Conservation (phyloP, 2,797 vertebrate genomes). For the Arctocebus calabarensis region DNA sequence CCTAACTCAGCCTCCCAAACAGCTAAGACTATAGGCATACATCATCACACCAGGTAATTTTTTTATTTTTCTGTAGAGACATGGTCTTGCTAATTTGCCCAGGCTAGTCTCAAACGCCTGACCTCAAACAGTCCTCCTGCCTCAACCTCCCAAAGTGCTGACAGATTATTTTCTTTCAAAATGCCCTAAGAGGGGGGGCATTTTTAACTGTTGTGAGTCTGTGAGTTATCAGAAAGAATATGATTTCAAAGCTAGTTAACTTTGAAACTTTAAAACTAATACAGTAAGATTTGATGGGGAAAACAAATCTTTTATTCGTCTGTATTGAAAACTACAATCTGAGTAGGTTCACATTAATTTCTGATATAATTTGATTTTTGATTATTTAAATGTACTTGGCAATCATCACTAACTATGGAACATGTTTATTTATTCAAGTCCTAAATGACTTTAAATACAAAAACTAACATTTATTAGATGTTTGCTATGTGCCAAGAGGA, state of each 20-base stretch:
- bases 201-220: background rate
- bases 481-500: background rate
- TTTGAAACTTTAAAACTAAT: constrained; percentile 25
- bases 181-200: background rate
- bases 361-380: background rate
- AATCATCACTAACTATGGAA: background rate
- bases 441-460: constrained; percentile 24
- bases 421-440: background rate
- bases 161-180: background rate
- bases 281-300: background rate
- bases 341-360: constrained; percentile 6
- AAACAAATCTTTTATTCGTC: background rate
- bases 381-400: background rate
- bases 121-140: background rate
- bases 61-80: background rate
- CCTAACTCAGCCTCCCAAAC: background rate
- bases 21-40: background rate
- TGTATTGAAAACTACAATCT: constrained; percentile 28
- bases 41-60: background rate
- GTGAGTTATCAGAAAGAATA: background rate
- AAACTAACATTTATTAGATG: too few species aligned
- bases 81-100: background rate
- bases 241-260: background rate
- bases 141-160: background rate
- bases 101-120: background rate